A percentile compares a stretch with the other conserved stretches of the same genome.
Conservation (phyloP, 2,888 invertebrate species). For the Thecophora atra region DNA sequence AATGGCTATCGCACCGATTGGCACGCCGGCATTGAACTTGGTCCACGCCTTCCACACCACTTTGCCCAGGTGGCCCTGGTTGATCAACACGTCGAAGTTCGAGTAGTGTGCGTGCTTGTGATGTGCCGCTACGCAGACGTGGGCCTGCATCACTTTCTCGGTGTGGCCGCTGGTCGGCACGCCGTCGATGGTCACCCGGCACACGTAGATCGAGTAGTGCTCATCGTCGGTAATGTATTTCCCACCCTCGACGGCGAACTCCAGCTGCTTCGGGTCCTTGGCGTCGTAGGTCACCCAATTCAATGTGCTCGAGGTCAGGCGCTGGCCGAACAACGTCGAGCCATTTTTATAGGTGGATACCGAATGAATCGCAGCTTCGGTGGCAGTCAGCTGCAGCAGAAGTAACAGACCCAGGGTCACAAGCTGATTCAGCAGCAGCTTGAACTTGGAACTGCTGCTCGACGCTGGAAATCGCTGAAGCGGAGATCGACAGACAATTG, state of each 20-base stretch:
- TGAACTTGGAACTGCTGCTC: neutral
- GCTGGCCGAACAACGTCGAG: conserved; percentile 69
- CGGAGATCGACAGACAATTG: neutral
- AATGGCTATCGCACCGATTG: conserved; percentile 73
- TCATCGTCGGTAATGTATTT: conserved; percentile 63
- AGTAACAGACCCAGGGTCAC: conserved; percentile 40
- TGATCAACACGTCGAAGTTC: conserved; percentile 78
- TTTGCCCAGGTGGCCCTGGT: conserved; percentile 79
- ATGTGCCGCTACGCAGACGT: conserved; percentile 74
- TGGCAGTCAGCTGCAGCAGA: conserved; percentile 44
- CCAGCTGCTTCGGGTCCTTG: conserved; percentile 68
- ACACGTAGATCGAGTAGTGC: conserved; percentile 73
- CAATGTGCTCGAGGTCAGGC: conserved; percentile 82
- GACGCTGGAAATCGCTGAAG: neutral
- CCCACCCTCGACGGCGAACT: conserved; percentile 76
- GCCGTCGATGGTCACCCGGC: conserved; percentile 77
- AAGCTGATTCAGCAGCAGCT: neutral
- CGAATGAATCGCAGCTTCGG: conserved; percentile 53
- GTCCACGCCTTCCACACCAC: conserved; percentile 81
- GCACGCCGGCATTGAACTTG: conserved; percentile 72
- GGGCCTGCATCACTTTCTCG: conserved; percentile 67
- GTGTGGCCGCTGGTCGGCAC: conserved; percentile 76
- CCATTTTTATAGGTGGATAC: conserved; percentile 60
- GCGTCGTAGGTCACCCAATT: conserved; percentile 74
- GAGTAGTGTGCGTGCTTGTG: conserved; percentile 70